Evolutionary conservation across 1,140 invertebrate species (phyloP).

Genomic region (Telenomus remus): DNA sequence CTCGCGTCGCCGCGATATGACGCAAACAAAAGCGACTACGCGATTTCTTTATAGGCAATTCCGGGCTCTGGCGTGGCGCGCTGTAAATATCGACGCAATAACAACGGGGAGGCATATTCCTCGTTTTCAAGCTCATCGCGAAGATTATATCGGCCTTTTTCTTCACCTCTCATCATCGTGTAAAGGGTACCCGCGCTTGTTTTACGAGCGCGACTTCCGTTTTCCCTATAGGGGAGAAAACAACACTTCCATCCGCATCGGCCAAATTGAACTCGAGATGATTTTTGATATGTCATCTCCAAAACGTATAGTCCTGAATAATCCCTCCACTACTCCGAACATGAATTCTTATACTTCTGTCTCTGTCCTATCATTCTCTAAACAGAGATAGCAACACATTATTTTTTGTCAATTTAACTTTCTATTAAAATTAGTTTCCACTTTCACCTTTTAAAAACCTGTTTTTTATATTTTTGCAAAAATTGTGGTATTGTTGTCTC

Average conservation of each 20-base stretch:
- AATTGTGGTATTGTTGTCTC: too few relatives aligned
- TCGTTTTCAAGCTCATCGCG: constrained; percentile 10
- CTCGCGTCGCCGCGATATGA: constrained; percentile 73
- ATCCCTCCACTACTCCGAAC: too few relatives aligned
- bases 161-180: constrained; percentile 49
- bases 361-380: too few relatives aligned
- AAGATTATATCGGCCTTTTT: constrained; percentile 38
- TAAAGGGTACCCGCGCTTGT: constrained; percentile 50
- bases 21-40: constrained; percentile 72
- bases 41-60: constrained; percentile 76
- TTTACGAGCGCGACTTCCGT: constrained; percentile 59
- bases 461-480: too few relatives aligned
- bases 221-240: constrained; percentile 10
- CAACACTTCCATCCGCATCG: neutral
- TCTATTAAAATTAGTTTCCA: too few relatives aligned
- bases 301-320: too few relatives aligned
- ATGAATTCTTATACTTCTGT: too few relatives aligned
- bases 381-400: too few relatives aligned
- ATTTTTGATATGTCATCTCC: neutral
- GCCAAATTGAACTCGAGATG: neutral
- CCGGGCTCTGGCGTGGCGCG: constrained; percentile 65
- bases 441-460: too few relatives aligned
- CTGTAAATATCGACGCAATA: constrained; percentile 68
- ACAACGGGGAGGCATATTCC: constrained; percentile 11
- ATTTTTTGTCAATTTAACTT: too few relatives aligned